These are phyloP conservation scores for Cylindroiulus punctatus DNA, from an alignment of 2,888 invertebrate genomes.

Conservation along the genomic window DNA sequence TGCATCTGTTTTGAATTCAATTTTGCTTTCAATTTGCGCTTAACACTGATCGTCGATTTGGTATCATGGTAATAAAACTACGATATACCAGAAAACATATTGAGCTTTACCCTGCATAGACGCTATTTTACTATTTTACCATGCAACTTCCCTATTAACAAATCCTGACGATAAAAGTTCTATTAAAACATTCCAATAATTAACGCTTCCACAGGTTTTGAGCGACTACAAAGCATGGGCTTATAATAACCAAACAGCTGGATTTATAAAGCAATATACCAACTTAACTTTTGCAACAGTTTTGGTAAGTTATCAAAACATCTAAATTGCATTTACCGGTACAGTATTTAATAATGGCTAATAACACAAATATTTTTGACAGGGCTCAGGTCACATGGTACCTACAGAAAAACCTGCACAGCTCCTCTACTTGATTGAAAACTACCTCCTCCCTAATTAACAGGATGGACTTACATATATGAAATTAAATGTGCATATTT, in stretches of 20 bases:
- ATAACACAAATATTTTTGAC: neutral
- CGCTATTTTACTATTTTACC: no score
- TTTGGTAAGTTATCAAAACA: slow-evolving; percentile 50
- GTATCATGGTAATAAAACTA: no score
- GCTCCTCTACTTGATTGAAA: slow-evolving; percentile 55
- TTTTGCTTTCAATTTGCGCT: no score
- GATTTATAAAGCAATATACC: slow-evolving; percentile 50
- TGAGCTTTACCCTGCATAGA: no score
- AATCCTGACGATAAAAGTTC: neutral
- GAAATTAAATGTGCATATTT: neutral
- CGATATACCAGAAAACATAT: no score
- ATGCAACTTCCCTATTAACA: no score
- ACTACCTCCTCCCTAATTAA: slow-evolving; percentile 56
- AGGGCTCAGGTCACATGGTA: slow-evolving; percentile 59
- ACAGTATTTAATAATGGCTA: neutral
- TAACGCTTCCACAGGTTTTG: slow-evolving; percentile 25
- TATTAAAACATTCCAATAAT: neutral
- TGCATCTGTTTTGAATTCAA: no score
- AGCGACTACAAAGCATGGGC: slow-evolving; percentile 46
- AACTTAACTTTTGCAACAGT: slow-evolving; percentile 54
- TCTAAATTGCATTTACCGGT: neutral
- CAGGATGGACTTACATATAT: neutral
- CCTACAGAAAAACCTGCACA: slow-evolving; percentile 56
- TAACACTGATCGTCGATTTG: no score
- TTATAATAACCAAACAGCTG: slow-evolving; percentile 53